Percentiles rank a stretch among this genome's conserved stretches.
Conservation (phyloP, 1,140 invertebrate species). For the Drosophila persimilis region DNA sequence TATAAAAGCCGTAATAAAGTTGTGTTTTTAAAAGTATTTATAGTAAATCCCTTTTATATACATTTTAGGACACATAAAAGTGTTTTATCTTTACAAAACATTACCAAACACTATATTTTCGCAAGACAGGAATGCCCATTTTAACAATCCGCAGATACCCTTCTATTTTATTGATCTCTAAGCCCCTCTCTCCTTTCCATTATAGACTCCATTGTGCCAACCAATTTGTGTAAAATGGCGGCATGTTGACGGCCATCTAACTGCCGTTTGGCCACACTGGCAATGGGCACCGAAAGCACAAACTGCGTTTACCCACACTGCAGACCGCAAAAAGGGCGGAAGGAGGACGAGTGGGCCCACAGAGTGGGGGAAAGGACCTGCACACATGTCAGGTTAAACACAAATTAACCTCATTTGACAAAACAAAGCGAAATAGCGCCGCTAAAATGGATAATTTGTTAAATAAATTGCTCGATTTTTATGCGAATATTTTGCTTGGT, state of each 20-base stretch:
- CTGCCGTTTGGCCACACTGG: conserved; percentile 33
- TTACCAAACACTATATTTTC: too few species aligned
- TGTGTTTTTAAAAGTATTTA: too few species aligned
- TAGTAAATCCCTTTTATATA: too few species aligned
- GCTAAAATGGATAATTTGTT: conserved; percentile 83
- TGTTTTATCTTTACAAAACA: too few species aligned
- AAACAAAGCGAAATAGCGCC: conserved; percentile 70
- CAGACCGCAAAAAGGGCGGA: conserved; percentile 7
- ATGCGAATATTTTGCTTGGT: conserved; percentile 6
- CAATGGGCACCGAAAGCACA: conserved; percentile 10
- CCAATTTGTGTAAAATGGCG: conserved; percentile 17
- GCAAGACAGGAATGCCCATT: too few species aligned
- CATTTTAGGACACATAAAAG: too few species aligned
- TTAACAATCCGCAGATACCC: too few species aligned
- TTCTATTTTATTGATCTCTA: too few species aligned
- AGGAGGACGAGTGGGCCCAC: background rate
- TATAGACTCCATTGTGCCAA: conserved; percentile 1
- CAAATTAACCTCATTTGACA: conserved; percentile 83
- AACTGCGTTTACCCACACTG: conserved; percentile 52
- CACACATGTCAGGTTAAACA: conserved; percentile 63
- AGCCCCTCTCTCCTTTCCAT: too few species aligned
- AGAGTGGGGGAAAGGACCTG: conserved; percentile 5
- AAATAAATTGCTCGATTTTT: conserved; percentile 82
- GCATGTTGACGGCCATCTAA: conserved; percentile 34
- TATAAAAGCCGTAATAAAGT: too few species aligned